Evolutionary conservation across 2,888 invertebrate species (phyloP).

Genomic region (Oeneis ivallda): DNA sequence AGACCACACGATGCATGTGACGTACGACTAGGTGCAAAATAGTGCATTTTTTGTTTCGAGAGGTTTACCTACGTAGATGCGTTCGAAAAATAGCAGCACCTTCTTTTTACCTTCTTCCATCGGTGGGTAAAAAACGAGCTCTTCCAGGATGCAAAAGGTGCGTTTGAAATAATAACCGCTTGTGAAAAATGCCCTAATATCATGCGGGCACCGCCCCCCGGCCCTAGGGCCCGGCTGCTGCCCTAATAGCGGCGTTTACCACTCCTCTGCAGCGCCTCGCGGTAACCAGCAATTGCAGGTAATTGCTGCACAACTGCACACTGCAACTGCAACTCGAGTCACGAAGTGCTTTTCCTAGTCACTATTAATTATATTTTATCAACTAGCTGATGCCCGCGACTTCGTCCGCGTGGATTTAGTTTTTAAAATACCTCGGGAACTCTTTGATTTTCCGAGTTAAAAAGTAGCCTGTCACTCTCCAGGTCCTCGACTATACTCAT

Average conservation of each 20-base stretch:
- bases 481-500: too few species aligned
- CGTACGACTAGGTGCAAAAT: too few species aligned
- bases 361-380: not conserved
- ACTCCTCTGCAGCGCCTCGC: conserved; percentile 24
- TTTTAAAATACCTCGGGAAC: too few species aligned
- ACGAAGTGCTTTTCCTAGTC: not conserved
- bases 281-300: conserved; percentile 29
- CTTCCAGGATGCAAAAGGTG: not conserved
- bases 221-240: conserved; percentile 8
- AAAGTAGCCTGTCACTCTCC: too few species aligned
- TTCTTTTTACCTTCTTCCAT: too few species aligned
- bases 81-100: too few species aligned
- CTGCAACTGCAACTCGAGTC: conserved; percentile 4
- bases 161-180: conserved; percentile 5
- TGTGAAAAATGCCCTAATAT: conserved; percentile 27
- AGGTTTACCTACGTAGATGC: too few species aligned
- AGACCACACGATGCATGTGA: too few species aligned
- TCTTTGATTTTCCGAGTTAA: too few species aligned
- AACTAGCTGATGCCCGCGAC: too few species aligned
- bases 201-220: conserved; percentile 21
- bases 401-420: too few species aligned
- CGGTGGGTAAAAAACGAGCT: not conserved
- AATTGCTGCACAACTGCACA: conserved; percentile 16
- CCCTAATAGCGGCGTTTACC: conserved; percentile 25
- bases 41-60: too few species aligned